Evolutionary conservation across 1,140 invertebrate species (phyloP), one percentile per base, ranked within the genome.

Genomic region (Drosophila ohnishii): DNA sequence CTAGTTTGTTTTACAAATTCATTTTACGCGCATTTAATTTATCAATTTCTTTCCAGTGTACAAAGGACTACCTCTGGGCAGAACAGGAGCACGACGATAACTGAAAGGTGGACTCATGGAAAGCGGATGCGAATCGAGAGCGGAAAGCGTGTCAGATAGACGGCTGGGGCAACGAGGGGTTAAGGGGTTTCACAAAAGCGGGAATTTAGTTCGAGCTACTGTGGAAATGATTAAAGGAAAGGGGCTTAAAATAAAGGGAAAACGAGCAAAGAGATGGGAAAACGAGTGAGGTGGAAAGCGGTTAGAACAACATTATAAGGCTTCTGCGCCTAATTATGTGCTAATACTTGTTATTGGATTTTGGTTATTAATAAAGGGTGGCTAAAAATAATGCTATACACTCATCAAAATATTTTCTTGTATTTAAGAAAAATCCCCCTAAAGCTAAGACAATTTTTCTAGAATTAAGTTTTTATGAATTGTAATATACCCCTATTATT

Each of bases 141-240:
- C 80, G 80, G 81, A 80, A 83, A 76, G 80, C 63, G 58, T 66
- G 53, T 59, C 70, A 84, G 80, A 81, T 75, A 84, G 34, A 16
- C 14, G 34, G 34, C 13, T 32, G 63, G 40, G 32, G 25, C 42
- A 39, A 4, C 34, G 11, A 11, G 44, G 42, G 64, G 34, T 64
- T 63, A 16, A 64, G 45, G 42, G 37, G 1, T 11, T 13, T 10
- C 40, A 9, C 13, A n/a, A 60, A 25, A 35, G 39, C 7, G 34
- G 22, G 51, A 40, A 58, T 58, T 63, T 58, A 58, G 60, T 62
- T 62, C 60, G 16, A 25, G 63, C 32, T 28, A 65, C 60, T 65
- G 44, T 48, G 61, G 28, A 40, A 66, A 66, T 66, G 64, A 67
- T 34, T 67, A 50, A 40, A 37, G 48, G 6, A 50, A 50, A 32